A percentile compares a stretch with the other conserved stretches of the same genome.
Evolutionary conservation across 1,140 invertebrate species (phyloP).

Genomic region (Cotesia chilonis): DNA sequence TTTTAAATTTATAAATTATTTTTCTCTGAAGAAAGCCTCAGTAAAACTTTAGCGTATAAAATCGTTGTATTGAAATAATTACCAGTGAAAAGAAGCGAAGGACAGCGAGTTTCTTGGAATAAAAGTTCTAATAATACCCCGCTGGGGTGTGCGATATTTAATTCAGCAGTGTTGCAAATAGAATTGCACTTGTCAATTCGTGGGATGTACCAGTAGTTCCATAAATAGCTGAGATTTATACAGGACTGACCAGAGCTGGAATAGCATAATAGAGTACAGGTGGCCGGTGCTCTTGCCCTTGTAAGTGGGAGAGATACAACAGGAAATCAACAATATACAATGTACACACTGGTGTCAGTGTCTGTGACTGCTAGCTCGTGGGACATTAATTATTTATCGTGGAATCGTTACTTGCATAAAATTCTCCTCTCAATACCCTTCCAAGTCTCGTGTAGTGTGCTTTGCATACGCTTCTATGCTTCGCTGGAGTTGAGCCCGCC

Average conservation of each 20-base stretch:
- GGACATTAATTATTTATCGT: slow-evolving; percentile 41
- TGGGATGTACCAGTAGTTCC: slow-evolving; percentile 19
- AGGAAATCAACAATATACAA: not conserved
- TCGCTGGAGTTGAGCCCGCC: slow-evolving; percentile 50
- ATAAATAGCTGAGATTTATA: slow-evolving; percentile 31
- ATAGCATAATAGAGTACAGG: slow-evolving; percentile 1
- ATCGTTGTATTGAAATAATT: no score
- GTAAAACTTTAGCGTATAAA: no score
- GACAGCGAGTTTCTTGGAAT: no score
- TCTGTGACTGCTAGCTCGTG: not conserved
- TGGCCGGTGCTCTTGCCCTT: no score
- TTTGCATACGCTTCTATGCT: slow-evolving; percentile 33
- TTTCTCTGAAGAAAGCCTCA: no score
- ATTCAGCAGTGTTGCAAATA: not conserved
- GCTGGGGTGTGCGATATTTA: not conserved
- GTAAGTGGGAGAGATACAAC: not conserved
- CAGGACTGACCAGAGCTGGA: slow-evolving; percentile 5
- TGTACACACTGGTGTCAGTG: slow-evolving; percentile 14
- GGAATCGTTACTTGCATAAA: slow-evolving; percentile 35
- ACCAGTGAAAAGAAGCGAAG: no score
- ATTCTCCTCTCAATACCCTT: slow-evolving; percentile 33
- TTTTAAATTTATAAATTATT: no score
- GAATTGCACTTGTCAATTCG: slow-evolving; percentile 22
- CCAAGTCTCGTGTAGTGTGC: slow-evolving; percentile 13
- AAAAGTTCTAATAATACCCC: not conserved